A percentile compares a stretch with the other conserved stretches of the same genome.
These are phyloP conservation scores for Arremon brunneinucha DNA, from an alignment of 2,797 vertebrate species.

Conservation along the genomic window DNA sequence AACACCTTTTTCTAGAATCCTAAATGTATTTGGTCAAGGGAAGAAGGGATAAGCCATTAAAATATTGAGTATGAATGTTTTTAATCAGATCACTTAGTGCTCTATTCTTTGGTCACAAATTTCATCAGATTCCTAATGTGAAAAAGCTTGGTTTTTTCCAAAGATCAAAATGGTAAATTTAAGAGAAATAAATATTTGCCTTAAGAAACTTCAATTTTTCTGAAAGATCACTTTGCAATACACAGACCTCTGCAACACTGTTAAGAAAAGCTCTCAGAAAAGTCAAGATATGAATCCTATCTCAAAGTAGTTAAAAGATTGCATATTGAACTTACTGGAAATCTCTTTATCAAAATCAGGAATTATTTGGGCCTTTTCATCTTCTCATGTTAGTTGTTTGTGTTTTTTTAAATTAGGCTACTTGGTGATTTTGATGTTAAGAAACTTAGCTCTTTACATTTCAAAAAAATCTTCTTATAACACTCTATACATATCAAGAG, in stretches of 20 bases:
- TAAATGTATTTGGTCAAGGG: background rate
- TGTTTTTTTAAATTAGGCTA: background rate
- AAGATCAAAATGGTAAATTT: background rate
- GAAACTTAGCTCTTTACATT: background rate
- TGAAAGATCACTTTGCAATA: background rate
- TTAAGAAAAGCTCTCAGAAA: background rate
- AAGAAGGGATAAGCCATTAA: background rate
- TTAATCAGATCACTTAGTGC: background rate
- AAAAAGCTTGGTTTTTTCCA: rapidly evolving
- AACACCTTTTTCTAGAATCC: background rate
- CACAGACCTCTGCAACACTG: background rate
- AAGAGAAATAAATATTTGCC: background rate
- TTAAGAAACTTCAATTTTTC: background rate
- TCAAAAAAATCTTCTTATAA: background rate
- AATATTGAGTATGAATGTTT: background rate
- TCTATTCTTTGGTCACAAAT: background rate
- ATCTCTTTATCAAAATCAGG: background rate
- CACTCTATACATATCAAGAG: background rate
- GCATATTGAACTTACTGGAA: background rate
- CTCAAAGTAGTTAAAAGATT: background rate
- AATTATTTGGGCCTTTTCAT: background rate
- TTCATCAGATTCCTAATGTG: background rate
- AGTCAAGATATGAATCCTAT: background rate
- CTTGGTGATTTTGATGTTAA: background rate
- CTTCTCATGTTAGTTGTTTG: background rate